Evolutionary conservation across 2,888 invertebrate species (phyloP).

Genomic region (Petrolisthes cinctipes): DNA sequence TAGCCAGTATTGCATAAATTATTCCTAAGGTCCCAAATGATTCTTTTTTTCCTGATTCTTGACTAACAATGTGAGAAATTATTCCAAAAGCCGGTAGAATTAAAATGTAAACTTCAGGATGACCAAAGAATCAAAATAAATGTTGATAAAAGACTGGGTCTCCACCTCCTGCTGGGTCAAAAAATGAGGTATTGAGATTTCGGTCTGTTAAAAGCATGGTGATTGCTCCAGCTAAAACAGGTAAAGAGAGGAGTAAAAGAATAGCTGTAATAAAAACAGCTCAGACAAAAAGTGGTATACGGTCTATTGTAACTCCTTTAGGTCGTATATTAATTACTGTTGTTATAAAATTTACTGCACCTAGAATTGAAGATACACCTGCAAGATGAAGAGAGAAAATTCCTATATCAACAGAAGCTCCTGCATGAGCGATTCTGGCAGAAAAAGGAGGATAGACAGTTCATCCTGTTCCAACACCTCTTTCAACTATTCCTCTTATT

Average conservation of each 20-base stretch:
- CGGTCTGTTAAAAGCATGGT: constrained; percentile 84
- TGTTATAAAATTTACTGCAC: too few species aligned
- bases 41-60: constrained; percentile 82
- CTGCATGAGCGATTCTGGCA: constrained; percentile 76
- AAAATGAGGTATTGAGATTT: constrained; percentile 85
- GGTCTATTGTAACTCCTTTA: too few species aligned
- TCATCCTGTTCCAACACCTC: too few species aligned
- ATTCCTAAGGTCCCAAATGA: constrained; percentile 81
- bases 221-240: constrained; percentile 84
- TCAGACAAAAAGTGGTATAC: too few species aligned
- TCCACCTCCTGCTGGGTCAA: constrained; percentile 84
- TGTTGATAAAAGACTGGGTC: constrained; percentile 86
- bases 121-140: constrained; percentile 89
- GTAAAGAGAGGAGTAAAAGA: constrained; percentile 78
- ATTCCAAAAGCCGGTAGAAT: constrained; percentile 87
- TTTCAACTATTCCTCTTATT: too few species aligned
- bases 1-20: constrained; percentile 87
- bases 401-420: constrained; percentile 80
- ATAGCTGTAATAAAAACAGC: constrained; percentile 77
- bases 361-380: constrained; percentile 81
- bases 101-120: constrained; percentile 88
- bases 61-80: constrained; percentile 82
- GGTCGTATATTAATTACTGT: too few species aligned
- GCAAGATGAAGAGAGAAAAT: constrained; percentile 84
- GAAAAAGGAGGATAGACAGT: constrained; percentile 82